Evolutionary conservation across 2,888 invertebrate genomes (phyloP).

Genomic region (Gibbula magus): DNA sequence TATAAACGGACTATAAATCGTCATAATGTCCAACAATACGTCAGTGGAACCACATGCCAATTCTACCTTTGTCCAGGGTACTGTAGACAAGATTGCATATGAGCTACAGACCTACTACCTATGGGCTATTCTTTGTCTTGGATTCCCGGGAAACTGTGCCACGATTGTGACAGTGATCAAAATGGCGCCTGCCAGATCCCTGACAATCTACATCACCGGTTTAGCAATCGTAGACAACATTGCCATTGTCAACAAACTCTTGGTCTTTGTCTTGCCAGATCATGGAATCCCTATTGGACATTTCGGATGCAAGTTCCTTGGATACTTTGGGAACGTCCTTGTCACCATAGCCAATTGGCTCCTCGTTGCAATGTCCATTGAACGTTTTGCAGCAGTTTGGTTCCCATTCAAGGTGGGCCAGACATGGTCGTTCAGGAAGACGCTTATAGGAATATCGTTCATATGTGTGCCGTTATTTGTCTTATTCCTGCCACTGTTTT

Average conservation of each 20-base stretch:
- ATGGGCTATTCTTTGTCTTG: slow-evolving; percentile 37
- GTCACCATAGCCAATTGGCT: slow-evolving; percentile 42
- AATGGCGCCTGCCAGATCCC: slow-evolving; percentile 33
- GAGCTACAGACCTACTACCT: slow-evolving; percentile 35
- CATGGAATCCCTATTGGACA: slow-evolving; percentile 30
- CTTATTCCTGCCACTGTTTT: slow-evolving; percentile 22
- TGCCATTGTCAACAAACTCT: slow-evolving; percentile 37
- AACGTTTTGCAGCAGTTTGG: slow-evolving; percentile 32
- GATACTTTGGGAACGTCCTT: slow-evolving; percentile 26
- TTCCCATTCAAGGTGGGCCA: slow-evolving; percentile 25
- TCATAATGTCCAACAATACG: too few species aligned
- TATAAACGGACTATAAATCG: too few species aligned
- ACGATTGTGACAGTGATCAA: slow-evolving; percentile 35
- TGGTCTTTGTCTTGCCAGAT: slow-evolving; percentile 31
- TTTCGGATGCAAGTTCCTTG: slow-evolving; percentile 34
- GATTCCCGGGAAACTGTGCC: slow-evolving; percentile 39
- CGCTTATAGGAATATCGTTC: slow-evolving; percentile 4
- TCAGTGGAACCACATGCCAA: too few species aligned
- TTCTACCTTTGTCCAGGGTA: too few species aligned
- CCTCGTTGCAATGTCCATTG: slow-evolving; percentile 40
- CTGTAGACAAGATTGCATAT: background rate
- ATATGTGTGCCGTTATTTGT: slow-evolving; percentile 5
- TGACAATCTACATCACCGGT: slow-evolving; percentile 36
- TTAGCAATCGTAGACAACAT: slow-evolving; percentile 41
- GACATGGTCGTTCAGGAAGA: slow-evolving; percentile 26